Evolutionary conservation across 2,888 invertebrate genomes (phyloP), one percentile per base, ranked within the genome.

Genomic region (Drosophila formosana): DNA sequence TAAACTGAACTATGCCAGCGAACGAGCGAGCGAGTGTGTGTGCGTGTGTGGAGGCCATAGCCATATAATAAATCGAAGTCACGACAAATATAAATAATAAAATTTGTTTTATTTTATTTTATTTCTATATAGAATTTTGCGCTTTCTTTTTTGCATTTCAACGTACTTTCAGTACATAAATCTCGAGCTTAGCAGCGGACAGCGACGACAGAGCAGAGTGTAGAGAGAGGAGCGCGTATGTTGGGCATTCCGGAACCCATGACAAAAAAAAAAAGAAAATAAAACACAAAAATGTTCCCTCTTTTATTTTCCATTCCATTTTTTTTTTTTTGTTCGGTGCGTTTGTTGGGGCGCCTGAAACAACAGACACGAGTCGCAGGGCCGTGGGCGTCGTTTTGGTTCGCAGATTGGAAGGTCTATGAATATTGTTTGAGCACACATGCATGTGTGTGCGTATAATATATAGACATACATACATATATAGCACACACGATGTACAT

Each of bases 1-100:
- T 78, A 73, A 47, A 71, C 86, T 75, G 72, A 78, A 70, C 81
- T 67, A 63, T 53, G 61, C 66, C 43, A n/a, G 30, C 32, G 41
- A 39, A 67, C 58, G 51, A 7, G 63, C 37, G 55, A 67, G 37
- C 4, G n/a, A n/a, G 37, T 41, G 11, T 30, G 37, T 67, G 67
- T 65, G 66, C 47, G 56, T 61, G 56, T 70, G 47, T 58, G 37
- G 45, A 57, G 60, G 76, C 65, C 62, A 78, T 74, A 65, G 64
- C 63, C 67, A 51, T 74, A 78, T 78, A 82, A 82, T 84, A 84
- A 84, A 84, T 84, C 83, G 83, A 84, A 84, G 83, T 84, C 83
- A 84, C 78, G 84, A 84, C 87, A 87, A 87, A 84, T 87, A 84
- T 84, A 84, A 84, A 84, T 84, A 84, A 84, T 84, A 84, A 87